Percentiles rank a stretch among this genome's conserved stretches.
phyloP scores from a whole-genome alignment of 1,140 invertebrate genomes.

The Hermetia illucens region DNA sequence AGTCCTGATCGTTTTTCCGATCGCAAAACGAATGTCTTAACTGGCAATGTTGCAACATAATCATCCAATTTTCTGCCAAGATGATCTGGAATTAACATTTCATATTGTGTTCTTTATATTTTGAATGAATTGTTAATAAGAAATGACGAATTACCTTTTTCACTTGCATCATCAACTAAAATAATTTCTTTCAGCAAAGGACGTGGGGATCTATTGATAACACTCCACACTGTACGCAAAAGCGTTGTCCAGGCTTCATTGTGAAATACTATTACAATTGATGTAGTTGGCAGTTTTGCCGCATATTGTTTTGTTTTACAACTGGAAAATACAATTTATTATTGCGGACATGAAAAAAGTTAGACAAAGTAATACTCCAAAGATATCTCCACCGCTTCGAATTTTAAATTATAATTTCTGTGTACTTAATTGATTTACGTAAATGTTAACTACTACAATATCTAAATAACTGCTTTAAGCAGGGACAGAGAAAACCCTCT shows the following conservation, averaged over 20 bases:
- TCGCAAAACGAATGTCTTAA: conserved; percentile 64
- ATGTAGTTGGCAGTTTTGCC: conserved; percentile 68
- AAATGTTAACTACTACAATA: too few relatives aligned
- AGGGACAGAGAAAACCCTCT: too few relatives aligned
- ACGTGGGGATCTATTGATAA: conserved; percentile 81
- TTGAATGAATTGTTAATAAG: background rate
- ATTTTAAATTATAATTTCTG: too few relatives aligned
- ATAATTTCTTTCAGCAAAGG: conserved; percentile 86
- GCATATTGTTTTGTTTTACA: conserved; percentile 67
- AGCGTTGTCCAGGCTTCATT: conserved; percentile 97
- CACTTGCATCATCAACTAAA: conserved; percentile 90
- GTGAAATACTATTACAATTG: conserved; percentile 94
- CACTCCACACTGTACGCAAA: conserved; percentile 89
- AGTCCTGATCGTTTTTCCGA: conserved; percentile 84
- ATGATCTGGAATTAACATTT: conserved; percentile 51
- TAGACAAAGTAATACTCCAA: conserved; percentile 4
- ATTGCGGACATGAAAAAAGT: background rate
- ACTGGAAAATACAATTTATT: conserved; percentile 32
- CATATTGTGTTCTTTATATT: conserved; percentile 4
- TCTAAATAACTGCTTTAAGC: too few relatives aligned
- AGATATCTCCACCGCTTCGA: background rate
- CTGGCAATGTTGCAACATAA: conserved; percentile 72
- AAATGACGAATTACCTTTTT: conserved; percentile 49
- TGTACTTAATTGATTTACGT: too few relatives aligned
- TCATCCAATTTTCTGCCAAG: conserved; percentile 78